Evolutionary conservation across 2,888 invertebrate species (phyloP).

Genomic region (Idaea aversata): DNA sequence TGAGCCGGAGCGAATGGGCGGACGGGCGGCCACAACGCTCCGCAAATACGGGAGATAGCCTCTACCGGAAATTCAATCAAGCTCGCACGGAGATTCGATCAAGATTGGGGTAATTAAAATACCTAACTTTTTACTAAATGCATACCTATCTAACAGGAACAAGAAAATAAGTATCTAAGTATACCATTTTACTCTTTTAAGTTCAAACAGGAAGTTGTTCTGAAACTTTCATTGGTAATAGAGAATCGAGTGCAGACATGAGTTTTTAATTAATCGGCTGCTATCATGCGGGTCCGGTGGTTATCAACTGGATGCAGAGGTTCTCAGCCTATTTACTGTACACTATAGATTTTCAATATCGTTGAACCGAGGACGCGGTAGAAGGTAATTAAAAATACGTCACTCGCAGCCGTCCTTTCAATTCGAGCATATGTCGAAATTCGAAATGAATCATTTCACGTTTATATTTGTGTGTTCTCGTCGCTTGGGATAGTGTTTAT

Average conservation of each 20-base stretch:
- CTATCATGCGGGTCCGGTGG: conserved; percentile 39
- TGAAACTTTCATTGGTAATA: conserved; percentile 11
- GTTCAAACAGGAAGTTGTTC: neutral
- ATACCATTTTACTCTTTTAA: conserved; percentile 7
- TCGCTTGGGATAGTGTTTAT: conserved; percentile 17
- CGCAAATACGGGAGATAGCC: conserved; percentile 72
- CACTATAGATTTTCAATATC: conserved; percentile 72
- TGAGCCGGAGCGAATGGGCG: conserved; percentile 61
- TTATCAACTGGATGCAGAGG: conserved; percentile 35
- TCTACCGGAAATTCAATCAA: conserved; percentile 76
- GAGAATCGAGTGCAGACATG: conserved; percentile 29
- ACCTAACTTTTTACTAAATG: conserved; percentile 61
- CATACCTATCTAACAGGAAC: conserved; percentile 9
- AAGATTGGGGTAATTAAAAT: conserved; percentile 77
- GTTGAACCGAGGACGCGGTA: conserved; percentile 62
- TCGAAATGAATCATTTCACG: conserved; percentile 74
- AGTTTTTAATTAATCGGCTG: conserved; percentile 44
- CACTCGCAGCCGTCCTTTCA: conserved; percentile 76
- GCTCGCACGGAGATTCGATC: conserved; percentile 73
- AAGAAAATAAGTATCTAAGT: neutral
- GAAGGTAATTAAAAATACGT: conserved; percentile 79
- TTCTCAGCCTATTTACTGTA: conserved; percentile 66
- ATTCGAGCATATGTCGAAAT: conserved; percentile 77
- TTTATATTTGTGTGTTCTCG: conserved; percentile 63
- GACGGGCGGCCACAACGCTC: conserved; percentile 52